Evolutionary conservation across 2,797 vertebrate species (phyloP).

Genomic region (Sebastes miniatus): DNA sequence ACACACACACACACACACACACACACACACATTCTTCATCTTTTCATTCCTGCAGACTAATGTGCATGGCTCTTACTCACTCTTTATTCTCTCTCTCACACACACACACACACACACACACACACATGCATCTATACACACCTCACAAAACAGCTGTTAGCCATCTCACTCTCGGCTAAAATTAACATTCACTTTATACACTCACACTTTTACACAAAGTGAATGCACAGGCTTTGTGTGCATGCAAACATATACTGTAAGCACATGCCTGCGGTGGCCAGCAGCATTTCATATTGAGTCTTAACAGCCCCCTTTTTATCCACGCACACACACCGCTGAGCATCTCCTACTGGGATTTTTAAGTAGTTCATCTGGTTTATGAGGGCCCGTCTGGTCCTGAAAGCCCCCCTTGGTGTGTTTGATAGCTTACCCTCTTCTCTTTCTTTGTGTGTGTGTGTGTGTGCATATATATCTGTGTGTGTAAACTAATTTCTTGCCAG

Average conservation of each 20-base stretch:
- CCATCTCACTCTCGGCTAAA: constrained; percentile 17
- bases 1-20: not conserved
- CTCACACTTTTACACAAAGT: not conserved
- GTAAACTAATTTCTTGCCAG: constrained; percentile 47
- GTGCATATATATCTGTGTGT: constrained; percentile 14
- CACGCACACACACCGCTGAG: constrained; percentile 31
- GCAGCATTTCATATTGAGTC: constrained; percentile 31
- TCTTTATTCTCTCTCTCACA: not conserved
- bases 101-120: not conserved
- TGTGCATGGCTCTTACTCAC: not conserved
- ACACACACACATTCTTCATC: constrained; percentile 2
- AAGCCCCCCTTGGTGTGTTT: constrained; percentile 59
- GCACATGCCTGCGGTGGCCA: constrained; percentile 13
- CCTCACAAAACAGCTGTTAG: constrained; percentile 18
- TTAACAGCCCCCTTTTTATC: constrained; percentile 20
- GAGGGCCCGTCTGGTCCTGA: constrained; percentile 60
- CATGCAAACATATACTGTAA: constrained; percentile 16
- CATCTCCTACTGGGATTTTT: constrained; percentile 68
- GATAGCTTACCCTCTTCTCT: constrained; percentile 45
- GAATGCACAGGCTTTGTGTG: constrained; percentile 14
- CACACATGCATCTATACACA: not conserved
- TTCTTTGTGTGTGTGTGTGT: constrained; percentile 14
- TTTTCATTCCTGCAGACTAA: constrained; percentile 20
- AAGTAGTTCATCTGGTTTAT: constrained; percentile 74
- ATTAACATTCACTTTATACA: constrained; percentile 22